phyloP scores from a whole-genome alignment of 2,113 vertebrate genomes.

The Zeus faber region DNA sequence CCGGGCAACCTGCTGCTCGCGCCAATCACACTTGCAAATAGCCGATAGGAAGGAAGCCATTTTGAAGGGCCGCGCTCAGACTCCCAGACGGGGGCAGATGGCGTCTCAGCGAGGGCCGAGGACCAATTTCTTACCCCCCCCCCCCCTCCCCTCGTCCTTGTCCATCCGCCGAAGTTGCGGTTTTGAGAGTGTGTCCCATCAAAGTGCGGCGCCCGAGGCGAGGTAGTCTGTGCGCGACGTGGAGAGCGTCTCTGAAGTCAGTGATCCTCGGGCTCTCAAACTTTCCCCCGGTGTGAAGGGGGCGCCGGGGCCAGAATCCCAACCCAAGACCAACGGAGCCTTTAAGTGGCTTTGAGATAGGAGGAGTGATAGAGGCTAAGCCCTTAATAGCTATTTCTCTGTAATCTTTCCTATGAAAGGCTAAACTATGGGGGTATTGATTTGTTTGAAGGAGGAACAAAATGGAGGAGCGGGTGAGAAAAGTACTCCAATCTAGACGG shows the following conservation, averaged over 20 bases:
- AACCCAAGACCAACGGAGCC: slow-evolving; percentile 68
- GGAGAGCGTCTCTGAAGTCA: slow-evolving; percentile 55
- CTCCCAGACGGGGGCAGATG: neutral
- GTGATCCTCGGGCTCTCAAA: slow-evolving; percentile 49
- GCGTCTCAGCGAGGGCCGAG: too few relatives aligned
- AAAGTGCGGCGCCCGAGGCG: slow-evolving; percentile 38
- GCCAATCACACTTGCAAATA: slow-evolving; percentile 42
- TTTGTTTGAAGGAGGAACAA: slow-evolving; percentile 71
- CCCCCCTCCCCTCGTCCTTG: too few relatives aligned
- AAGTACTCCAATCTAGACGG: slow-evolving; percentile 77
- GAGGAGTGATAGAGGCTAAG: slow-evolving; percentile 79
- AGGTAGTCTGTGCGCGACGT: slow-evolving; percentile 22
- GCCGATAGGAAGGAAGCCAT: slow-evolving; percentile 46
- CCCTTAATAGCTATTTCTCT: slow-evolving; percentile 83
- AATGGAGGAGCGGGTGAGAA: slow-evolving; percentile 59
- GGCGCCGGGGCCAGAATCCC: slow-evolving; percentile 70
- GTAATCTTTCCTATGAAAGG: slow-evolving; percentile 84
- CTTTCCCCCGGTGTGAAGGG: slow-evolving; percentile 50
- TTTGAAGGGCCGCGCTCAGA: slow-evolving; percentile 48
- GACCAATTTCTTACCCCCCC: too few relatives aligned
- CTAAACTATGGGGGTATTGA: slow-evolving; percentile 81
- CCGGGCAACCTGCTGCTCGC: slow-evolving; percentile 52
- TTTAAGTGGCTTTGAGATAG: slow-evolving; percentile 81
- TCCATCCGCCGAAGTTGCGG: too few relatives aligned
- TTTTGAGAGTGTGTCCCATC: slow-evolving; percentile 41